Conservation (phyloP, 2,888 invertebrate genomes). For the Nomada fucata region DNA sequence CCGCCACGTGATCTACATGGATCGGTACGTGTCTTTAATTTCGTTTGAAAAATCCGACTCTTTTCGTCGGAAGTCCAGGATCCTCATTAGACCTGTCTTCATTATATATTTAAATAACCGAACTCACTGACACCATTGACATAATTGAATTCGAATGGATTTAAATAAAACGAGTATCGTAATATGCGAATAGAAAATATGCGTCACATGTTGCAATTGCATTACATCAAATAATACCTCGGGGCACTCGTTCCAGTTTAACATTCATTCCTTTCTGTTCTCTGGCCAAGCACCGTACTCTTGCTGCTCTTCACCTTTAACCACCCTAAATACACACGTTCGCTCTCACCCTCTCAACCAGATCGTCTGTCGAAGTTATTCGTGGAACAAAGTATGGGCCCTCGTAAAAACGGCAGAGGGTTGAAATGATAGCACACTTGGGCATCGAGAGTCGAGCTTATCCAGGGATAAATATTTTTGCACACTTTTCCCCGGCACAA, state of each 20-base stretch:
- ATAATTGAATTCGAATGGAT: too few relatives aligned
- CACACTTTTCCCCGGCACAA: neutral
- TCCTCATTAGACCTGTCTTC: too few relatives aligned
- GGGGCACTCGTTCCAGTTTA: neutral
- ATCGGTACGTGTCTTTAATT: conserved; percentile 51
- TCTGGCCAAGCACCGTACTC: neutral
- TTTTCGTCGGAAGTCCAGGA: too few relatives aligned
- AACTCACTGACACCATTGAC: too few relatives aligned
- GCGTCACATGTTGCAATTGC: too few relatives aligned
- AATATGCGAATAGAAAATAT: neutral
- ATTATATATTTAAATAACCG: too few relatives aligned
- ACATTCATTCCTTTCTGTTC: neutral
- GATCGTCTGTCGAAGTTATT: neutral
- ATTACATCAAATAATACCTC: neutral
- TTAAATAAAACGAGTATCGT: too few relatives aligned
- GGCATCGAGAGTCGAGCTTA: neutral
- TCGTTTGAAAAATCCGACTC: neutral
- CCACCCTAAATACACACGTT: neutral
- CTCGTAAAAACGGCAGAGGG: neutral
- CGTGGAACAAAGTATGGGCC: conserved; percentile 1
- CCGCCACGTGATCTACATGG: conserved; percentile 47
- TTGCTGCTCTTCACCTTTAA: neutral
- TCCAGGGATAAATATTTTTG: conserved; percentile 10
- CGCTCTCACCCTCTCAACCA: neutral
- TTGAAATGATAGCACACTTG: conserved; percentile 3